These are phyloP conservation scores for Eupristina koningsbergeri DNA, from an alignment of 1,140 invertebrate genomes.

Conservation along the genomic window DNA sequence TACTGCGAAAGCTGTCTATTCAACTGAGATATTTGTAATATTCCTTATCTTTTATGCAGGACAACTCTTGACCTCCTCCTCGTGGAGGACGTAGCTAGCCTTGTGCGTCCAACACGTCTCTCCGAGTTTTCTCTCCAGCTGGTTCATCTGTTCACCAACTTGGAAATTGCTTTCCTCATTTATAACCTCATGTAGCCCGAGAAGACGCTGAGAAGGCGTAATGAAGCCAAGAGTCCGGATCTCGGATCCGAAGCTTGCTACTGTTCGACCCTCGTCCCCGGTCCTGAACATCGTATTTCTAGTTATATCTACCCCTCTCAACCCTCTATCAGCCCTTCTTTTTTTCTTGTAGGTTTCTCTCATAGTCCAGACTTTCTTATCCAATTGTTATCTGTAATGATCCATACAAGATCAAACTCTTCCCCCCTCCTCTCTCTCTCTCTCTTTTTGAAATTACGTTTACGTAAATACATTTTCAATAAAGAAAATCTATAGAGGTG, in stretches of 20 bases:
- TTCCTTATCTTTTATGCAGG: conserved; percentile 3
- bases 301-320: not conserved
- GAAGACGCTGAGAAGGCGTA: too few relatives aligned
- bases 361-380: conserved; percentile 40
- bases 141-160: conserved; percentile 63
- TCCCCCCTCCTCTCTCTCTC: not conserved
- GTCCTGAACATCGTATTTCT: not conserved
- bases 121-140: conserved; percentile 23
- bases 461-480: too few relatives aligned
- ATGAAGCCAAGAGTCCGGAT: too few relatives aligned
- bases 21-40: conserved; percentile 27
- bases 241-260: conserved; percentile 45
- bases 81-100: not conserved
- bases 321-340: conserved; percentile 22
- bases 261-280: conserved; percentile 51
- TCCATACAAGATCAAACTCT: not conserved
- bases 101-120: conserved; percentile 30
- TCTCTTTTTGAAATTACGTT: too few relatives aligned
- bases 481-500: too few relatives aligned
- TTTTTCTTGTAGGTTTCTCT: conserved; percentile 14
- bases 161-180: conserved; percentile 67
- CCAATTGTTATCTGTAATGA: not conserved
- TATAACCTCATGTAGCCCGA: conserved; percentile 54
- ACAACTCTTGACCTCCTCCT: conserved; percentile 4
- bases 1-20: too few relatives aligned